Conservation (phyloP, 2,888 invertebrate species). For the Galerucella pusilla region DNA sequence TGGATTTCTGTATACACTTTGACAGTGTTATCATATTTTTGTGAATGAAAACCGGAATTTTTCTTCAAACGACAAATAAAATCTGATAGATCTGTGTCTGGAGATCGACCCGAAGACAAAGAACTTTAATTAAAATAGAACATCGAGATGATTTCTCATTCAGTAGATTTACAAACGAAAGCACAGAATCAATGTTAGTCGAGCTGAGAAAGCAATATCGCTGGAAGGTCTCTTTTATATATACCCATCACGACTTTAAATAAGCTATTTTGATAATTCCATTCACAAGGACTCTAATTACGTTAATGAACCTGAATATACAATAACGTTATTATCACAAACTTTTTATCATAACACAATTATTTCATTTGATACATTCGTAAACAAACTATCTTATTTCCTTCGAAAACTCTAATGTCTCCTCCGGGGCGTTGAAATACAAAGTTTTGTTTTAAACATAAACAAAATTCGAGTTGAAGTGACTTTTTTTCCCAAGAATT, state of each 20-base stretch:
- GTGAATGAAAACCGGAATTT: neutral
- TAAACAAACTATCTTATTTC: neutral
- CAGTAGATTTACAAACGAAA: slow-evolving; percentile 1
- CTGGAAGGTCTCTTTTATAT: neutral
- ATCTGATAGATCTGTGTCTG: neutral
- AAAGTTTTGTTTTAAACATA: no score
- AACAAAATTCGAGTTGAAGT: neutral
- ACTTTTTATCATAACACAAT: no score
- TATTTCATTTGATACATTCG: neutral
- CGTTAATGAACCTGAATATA: neutral
- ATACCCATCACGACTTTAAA: neutral
- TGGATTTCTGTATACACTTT: no score
- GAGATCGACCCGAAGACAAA: neutral
- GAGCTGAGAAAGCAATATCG: neutral
- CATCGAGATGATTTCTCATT: slow-evolving; percentile 1
- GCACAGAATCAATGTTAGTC: neutral
- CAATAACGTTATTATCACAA: no score
- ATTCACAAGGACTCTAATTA: neutral
- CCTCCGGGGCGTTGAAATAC: neutral
- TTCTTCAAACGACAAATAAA: neutral
- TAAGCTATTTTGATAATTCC: neutral
- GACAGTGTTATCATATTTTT: no score
- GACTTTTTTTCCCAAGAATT: neutral
- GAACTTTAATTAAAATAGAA: slow-evolving; percentile 3
- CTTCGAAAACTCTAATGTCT: neutral